Conservation (phyloP, 1,140 invertebrate genomes). For the Triops longicaudatus region DNA sequence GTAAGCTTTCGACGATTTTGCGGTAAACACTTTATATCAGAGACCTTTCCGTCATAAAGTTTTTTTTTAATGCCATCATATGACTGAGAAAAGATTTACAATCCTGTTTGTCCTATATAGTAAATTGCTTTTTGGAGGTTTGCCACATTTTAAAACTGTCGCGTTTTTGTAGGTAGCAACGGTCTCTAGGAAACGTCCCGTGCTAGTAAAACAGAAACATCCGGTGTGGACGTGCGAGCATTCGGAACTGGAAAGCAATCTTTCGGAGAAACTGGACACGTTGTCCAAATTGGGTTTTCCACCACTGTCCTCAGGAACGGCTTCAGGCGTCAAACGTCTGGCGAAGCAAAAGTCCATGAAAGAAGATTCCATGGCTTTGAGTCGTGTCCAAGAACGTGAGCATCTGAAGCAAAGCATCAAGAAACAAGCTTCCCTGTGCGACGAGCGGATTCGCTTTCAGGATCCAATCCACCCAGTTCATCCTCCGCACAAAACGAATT, state of each 20-base stretch:
- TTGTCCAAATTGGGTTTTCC: background rate
- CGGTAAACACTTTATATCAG: too few relatives aligned
- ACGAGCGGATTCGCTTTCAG: conserved; percentile 68
- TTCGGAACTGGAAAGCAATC: conserved; percentile 17
- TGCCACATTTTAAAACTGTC: too few relatives aligned
- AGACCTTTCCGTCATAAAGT: too few relatives aligned
- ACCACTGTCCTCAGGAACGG: background rate
- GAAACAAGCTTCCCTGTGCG: conserved; percentile 78
- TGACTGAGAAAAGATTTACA: too few relatives aligned
- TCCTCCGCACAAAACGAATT: conserved; percentile 18
- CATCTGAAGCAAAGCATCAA: conserved; percentile 72
- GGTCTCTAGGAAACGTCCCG: conserved; percentile 40
- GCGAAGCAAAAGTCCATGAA: conserved; percentile 80
- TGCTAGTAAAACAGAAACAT: conserved; percentile 69
- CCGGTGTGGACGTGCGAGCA: conserved; percentile 56
- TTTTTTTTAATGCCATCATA: too few relatives aligned
- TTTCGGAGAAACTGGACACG: background rate
- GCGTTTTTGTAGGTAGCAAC: background rate
- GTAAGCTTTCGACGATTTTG: too few relatives aligned
- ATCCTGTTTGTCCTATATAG: too few relatives aligned
- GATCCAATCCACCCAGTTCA: conserved; percentile 32
- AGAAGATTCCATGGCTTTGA: conserved; percentile 73
- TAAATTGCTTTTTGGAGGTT: too few relatives aligned
- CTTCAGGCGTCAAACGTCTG: conserved; percentile 35
- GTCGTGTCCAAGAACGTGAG: conserved; percentile 72